Base-by-base conservation (phyloP, 2,888 invertebrate species). In the Coecobrya sp. region DNA sequence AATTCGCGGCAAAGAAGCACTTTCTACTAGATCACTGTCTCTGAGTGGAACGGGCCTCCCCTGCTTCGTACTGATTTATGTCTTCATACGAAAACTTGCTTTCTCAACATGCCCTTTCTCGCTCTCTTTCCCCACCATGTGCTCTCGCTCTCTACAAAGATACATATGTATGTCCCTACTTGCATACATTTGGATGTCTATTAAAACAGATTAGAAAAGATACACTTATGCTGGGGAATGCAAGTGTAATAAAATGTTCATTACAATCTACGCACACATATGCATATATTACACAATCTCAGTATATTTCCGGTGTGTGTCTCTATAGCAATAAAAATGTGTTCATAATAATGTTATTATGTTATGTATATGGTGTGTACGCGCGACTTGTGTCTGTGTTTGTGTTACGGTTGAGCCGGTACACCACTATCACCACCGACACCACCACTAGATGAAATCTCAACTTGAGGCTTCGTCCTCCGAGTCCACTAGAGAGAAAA, bases 1-100 rank as follows among this genome's bases (percentile, higher is more conserved):
- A 92, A 92, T 92, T 88, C 92, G 88, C 82, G 22, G 88, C 59
- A 87, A 85, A 73, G 87, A 85, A 88, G 84, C 92, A 88, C 88
- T 92, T 92, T 88, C 92, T 88, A 92, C 92, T 92, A 92, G 92
- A 92, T 92, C 92, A 92, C 92, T 92, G 92, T 92, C 92, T 84
- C 76, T 86, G 84, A 84, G 84, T 27, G 68, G 88, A 92, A 62
- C 88, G 30, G 88, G 82, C 92, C 85, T 86, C 91, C 92, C 92
- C 88, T 92, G 87, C 92, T 65, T 86, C 52, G 88, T 85, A 88
- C 87, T 92, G 92, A 92, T 92, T 92, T 92, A 92, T 92, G 92
- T 92, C 92, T 92, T 87, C 92, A 88, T 88, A 84, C 65, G 73
- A 73, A 91, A 88, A 88, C 84, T 79, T 76, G 30, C 70, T 91